Evolutionary conservation across 2,888 invertebrate genomes (phyloP).

Genomic region (Esperia sulphurella): DNA sequence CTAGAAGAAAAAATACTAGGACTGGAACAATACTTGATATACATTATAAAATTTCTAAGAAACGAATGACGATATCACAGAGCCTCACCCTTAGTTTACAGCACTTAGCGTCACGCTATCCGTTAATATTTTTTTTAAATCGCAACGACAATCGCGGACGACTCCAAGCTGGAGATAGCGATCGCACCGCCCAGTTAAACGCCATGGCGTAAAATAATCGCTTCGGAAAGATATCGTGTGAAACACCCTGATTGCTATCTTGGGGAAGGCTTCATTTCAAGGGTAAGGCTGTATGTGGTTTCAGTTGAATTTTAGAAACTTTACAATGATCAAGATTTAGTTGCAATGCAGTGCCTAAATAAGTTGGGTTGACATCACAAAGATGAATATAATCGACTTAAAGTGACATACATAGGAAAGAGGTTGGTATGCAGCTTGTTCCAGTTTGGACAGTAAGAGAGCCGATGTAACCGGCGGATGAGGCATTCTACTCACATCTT

Average conservation of each 20-base stretch:
- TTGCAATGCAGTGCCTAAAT: neutral
- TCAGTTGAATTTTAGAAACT: neutral
- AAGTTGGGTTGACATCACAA: neutral
- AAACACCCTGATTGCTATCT: slow-evolving; percentile 6
- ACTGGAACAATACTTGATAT: neutral
- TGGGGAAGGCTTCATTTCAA: slow-evolving; percentile 1
- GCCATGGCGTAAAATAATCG: slow-evolving; percentile 7
- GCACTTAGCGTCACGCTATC: slow-evolving; percentile 41
- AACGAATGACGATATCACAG: slow-evolving; percentile 4
- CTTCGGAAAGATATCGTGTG: neutral
- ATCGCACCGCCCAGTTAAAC: slow-evolving; percentile 19
- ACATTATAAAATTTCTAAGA: neutral
- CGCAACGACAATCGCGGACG: slow-evolving; percentile 25
- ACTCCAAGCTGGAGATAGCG: slow-evolving; percentile 15
- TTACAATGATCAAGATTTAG: neutral
- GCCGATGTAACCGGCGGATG: too few relatives aligned
- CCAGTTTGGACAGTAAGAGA: too few relatives aligned
- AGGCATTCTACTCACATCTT: too few relatives aligned
- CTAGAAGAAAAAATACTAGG: neutral
- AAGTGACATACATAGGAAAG: too few relatives aligned
- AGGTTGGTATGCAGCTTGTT: too few relatives aligned
- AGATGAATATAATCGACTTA: too few relatives aligned
- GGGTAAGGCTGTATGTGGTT: neutral
- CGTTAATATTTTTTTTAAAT: slow-evolving; percentile 22
- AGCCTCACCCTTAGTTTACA: slow-evolving; percentile 17